Percentiles rank a stretch among this genome's conserved stretches.
Conservation (phyloP, 2,113 vertebrate genomes). For the Proteles cristata region DNA sequence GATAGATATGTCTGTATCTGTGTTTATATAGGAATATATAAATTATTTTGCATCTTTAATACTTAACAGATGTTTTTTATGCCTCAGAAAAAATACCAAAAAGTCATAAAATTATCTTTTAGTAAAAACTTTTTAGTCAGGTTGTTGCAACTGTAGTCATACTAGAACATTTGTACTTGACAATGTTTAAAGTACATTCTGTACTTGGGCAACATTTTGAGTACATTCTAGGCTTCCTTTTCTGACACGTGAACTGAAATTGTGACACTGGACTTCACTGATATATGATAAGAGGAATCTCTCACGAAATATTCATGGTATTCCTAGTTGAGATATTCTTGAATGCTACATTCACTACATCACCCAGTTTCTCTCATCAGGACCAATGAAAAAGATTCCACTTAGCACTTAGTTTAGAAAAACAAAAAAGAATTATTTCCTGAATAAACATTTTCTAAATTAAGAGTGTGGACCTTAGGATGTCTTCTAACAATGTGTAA, state of each 20-base stretch:
- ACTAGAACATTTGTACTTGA: background rate
- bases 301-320: background rate
- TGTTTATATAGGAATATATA: background rate
- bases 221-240: background rate
- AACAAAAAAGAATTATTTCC: background rate
- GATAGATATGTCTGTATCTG: background rate
- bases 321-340: background rate
- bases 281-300: background rate
- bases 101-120: background rate
- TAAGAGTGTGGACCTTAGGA: background rate
- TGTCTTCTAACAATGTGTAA: background rate
- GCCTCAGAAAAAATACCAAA: background rate
- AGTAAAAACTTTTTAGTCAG: background rate
- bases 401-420: background rate
- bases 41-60: background rate
- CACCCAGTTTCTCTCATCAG: background rate
- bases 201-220: background rate
- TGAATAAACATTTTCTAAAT: background rate
- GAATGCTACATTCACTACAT: background rate
- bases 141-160: background rate
- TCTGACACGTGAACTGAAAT: background rate
- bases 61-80: background rate
- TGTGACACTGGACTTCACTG: background rate
- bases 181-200: background rate
- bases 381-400: background rate